These are phyloP conservation scores for Oryzias dopingdopingensis DNA, from an alignment of 2,797 vertebrate genomes.

Conservation along the genomic window DNA sequence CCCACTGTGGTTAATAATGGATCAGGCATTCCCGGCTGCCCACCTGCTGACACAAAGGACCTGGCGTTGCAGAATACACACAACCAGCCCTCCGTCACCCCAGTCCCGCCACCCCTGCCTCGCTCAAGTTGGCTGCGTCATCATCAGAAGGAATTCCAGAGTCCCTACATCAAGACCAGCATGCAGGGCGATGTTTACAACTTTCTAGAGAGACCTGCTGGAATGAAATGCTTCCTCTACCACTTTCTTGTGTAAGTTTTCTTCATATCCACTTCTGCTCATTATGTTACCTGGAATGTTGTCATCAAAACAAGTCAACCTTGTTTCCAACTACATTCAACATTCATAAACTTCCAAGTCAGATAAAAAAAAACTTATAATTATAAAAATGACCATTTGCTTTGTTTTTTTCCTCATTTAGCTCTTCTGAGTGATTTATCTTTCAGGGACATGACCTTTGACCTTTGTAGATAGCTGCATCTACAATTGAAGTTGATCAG, in stretches of 20 bases:
- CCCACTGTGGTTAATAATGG: slow-evolving; percentile 74
- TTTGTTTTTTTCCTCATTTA: too few relatives aligned
- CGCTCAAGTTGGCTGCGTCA: slow-evolving; percentile 67
- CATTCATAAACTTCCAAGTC: too few relatives aligned
- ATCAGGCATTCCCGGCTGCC: slow-evolving; percentile 67
- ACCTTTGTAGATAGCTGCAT: too few relatives aligned
- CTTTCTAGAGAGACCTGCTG: slow-evolving; percentile 90
- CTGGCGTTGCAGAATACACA: slow-evolving; percentile 59
- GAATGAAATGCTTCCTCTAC: slow-evolving; percentile 88
- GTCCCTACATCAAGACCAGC: slow-evolving; percentile 83
- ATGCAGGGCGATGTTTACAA: slow-evolving; percentile 91
- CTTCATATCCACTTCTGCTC: slow-evolving; percentile 2
- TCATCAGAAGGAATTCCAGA: slow-evolving; percentile 74
- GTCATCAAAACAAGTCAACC: too few relatives aligned
- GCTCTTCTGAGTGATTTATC: too few relatives aligned
- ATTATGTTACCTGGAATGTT: background rate
- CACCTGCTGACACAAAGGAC: slow-evolving; percentile 61
- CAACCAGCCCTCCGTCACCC: slow-evolving; percentile 49
- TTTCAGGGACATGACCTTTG: too few relatives aligned
- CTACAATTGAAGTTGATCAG: too few relatives aligned
- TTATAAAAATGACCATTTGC: too few relatives aligned
- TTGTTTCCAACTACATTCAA: too few relatives aligned
- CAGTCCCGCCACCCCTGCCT: slow-evolving; percentile 54
- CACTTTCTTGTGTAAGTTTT: slow-evolving; percentile 91
- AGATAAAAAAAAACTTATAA: too few relatives aligned